Evolutionary conservation across 2,888 invertebrate genomes (phyloP).

Genomic region (Caenorhabditis sp.): DNA sequence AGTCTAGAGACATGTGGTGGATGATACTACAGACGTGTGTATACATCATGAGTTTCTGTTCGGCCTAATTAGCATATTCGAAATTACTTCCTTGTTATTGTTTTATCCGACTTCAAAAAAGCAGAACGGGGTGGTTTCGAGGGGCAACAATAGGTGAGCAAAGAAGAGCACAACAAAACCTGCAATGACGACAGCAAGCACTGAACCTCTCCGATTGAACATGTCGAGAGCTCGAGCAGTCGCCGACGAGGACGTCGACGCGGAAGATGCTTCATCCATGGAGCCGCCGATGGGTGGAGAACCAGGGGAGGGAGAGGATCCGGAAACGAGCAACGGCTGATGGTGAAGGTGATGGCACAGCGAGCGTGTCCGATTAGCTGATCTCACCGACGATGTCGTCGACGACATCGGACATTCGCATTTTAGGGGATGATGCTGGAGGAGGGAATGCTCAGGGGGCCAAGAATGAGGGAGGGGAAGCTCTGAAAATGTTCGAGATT

Average conservation of each 20-base stretch:
- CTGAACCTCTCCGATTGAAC: conserved; percentile 78
- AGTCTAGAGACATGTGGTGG: no score
- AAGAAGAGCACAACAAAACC: conserved; percentile 69
- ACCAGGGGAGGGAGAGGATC: conserved; percentile 19
- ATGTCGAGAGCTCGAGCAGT: conserved; percentile 75
- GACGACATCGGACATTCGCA: conserved; percentile 64
- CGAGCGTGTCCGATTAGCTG: conserved; percentile 67
- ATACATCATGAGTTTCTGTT: not conserved
- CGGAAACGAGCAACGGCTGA: conserved; percentile 42
- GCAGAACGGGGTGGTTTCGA: not conserved
- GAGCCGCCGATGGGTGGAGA: conserved; percentile 49
- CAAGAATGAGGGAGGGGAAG: conserved; percentile 51
- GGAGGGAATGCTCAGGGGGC: conserved; percentile 43
- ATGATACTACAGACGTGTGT: no score
- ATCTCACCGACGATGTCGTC: conserved; percentile 64
- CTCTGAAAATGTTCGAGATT: conserved; percentile 23
- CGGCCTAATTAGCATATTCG: conserved; percentile 8
- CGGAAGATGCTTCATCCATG: conserved; percentile 45
- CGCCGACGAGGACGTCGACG: conserved; percentile 65
- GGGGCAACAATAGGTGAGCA: conserved; percentile 50
- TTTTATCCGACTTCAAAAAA: conserved; percentile 24
- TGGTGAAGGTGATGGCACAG: conserved; percentile 58
- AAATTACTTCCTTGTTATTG: conserved; percentile 32
- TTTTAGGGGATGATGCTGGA: conserved; percentile 25
- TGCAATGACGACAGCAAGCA: conserved; percentile 78